phyloP scores from a whole-genome alignment of 2,797 vertebrate species.

The Sebastes matsubarae region DNA sequence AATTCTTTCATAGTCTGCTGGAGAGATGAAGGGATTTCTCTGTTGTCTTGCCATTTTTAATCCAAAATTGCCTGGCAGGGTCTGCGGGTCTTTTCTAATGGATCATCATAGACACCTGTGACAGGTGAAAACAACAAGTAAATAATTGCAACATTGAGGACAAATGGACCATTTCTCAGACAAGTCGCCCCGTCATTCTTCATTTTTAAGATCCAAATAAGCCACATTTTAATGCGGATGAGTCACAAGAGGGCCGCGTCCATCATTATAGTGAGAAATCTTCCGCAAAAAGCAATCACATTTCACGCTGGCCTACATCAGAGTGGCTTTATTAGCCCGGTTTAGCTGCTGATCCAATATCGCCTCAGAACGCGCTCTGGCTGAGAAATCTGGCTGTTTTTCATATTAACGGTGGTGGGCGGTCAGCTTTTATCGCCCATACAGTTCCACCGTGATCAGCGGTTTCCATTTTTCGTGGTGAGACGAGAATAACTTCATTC shows the following conservation, averaged over 20 bases:
- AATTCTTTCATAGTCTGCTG: slow-evolving; percentile 4
- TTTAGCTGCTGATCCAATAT: slow-evolving; percentile 42
- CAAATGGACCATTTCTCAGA: neutral
- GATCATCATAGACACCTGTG: neutral
- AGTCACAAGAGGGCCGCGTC: slow-evolving; percentile 4
- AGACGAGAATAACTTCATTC: slow-evolving; percentile 59
- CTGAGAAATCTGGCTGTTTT: slow-evolving; percentile 35
- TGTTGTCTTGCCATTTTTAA: neutral
- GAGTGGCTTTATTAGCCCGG: slow-evolving; percentile 43
- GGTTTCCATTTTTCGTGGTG: slow-evolving; percentile 44
- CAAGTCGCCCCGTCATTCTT: neutral
- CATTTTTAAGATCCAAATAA: neutral
- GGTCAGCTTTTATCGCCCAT: slow-evolving; percentile 51
- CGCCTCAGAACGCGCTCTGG: neutral
- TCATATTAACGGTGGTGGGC: slow-evolving; percentile 54
- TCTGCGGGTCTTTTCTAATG: neutral
- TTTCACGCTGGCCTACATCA: slow-evolving; percentile 43
- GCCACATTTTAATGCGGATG: neutral
- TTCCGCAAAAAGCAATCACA: slow-evolving; percentile 33
- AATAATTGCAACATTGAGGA: neutral
- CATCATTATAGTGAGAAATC: slow-evolving; percentile 18
- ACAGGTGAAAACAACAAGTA: neutral
- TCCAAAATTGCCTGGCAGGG: neutral
- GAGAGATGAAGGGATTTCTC: slow-evolving; percentile 27
- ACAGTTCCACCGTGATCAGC: slow-evolving; percentile 52